Evolutionary conservation across 2,888 invertebrate genomes (phyloP).

Genomic region (Ennomos quercinarius): DNA sequence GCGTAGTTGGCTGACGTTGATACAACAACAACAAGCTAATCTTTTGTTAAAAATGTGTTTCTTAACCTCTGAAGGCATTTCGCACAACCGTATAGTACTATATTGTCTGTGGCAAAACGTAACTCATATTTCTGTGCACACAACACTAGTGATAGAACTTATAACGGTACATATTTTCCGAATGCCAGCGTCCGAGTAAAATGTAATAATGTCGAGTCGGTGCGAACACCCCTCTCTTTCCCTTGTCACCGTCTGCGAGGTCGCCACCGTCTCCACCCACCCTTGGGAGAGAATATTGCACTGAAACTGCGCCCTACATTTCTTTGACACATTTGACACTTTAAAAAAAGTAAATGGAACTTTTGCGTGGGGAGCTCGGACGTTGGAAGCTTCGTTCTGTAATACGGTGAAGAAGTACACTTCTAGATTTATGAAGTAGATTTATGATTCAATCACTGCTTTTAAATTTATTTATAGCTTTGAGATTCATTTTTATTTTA

Average conservation of each 20-base stretch:
- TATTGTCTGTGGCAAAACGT: too few species aligned
- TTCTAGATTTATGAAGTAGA: conserved; percentile 1
- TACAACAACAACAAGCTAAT: too few species aligned
- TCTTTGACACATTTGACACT: conserved; percentile 45
- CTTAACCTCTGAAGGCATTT: too few species aligned
- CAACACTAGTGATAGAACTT: conserved; percentile 13
- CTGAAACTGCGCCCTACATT: conserved; percentile 45
- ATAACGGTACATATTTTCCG: conserved; percentile 38
- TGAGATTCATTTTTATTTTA: too few species aligned
- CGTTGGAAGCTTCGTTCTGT: conserved; percentile 19
- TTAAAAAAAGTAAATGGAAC: conserved; percentile 39
- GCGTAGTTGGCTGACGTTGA: too few species aligned
- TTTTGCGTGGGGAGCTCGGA: conserved; percentile 32
- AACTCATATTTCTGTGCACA: too few species aligned
- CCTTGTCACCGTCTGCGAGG: neutral
- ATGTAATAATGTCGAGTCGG: conserved; percentile 43
- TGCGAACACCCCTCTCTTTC: conserved; percentile 23
- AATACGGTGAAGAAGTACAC: conserved; percentile 1
- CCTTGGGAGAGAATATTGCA: conserved; percentile 39
- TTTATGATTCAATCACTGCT: too few species aligned
- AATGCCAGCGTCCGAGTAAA: conserved; percentile 41
- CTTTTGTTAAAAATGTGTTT: too few species aligned
- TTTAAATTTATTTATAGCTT: neutral
- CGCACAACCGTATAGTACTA: too few species aligned
- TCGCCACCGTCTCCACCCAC: conserved; percentile 3